These are phyloP conservation scores for Pseudotriccus pelzelni DNA, from an alignment of 2,797 vertebrate genomes.

Conservation along the genomic window DNA sequence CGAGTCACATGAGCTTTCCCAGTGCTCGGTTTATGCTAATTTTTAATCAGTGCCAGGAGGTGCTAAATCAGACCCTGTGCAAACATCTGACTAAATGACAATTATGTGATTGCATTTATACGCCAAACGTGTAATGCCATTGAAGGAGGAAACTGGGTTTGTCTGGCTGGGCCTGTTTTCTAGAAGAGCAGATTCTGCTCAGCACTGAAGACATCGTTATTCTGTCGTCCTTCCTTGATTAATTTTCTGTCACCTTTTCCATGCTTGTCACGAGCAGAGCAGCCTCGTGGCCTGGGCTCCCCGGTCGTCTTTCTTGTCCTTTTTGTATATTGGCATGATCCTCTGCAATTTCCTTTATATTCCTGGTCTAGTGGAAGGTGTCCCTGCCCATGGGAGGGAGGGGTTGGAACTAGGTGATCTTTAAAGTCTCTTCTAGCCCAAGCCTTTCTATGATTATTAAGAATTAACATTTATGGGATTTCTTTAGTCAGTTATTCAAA, in stretches of 20 bases:
- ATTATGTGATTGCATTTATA: not conserved
- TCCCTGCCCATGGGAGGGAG: not conserved
- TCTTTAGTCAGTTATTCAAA: not conserved
- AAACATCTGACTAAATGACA: not conserved
- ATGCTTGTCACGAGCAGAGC: not conserved
- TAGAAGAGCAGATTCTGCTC: not conserved
- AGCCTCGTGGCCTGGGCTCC: fast-evolving
- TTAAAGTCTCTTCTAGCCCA: not conserved
- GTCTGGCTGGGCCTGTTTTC: not conserved
- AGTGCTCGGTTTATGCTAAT: not conserved
- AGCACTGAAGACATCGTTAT: not conserved
- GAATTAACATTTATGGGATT: not conserved
- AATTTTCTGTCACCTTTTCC: not conserved
- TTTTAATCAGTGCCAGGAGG: not conserved
- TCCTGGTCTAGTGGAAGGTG: not conserved
- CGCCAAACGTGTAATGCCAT: not conserved
- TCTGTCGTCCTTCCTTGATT: not conserved
- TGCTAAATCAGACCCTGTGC: not conserved
- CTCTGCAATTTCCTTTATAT: not conserved
- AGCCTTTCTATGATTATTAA: not conserved
- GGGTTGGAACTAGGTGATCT: not conserved
- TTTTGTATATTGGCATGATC: not conserved
- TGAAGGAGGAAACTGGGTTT: not conserved
- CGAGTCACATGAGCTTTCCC: not conserved
- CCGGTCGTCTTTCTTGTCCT: fast-evolving